Evolutionary conservation across 2,113 vertebrate species (phyloP).

Genomic region (Melanocharis versteri): DNA sequence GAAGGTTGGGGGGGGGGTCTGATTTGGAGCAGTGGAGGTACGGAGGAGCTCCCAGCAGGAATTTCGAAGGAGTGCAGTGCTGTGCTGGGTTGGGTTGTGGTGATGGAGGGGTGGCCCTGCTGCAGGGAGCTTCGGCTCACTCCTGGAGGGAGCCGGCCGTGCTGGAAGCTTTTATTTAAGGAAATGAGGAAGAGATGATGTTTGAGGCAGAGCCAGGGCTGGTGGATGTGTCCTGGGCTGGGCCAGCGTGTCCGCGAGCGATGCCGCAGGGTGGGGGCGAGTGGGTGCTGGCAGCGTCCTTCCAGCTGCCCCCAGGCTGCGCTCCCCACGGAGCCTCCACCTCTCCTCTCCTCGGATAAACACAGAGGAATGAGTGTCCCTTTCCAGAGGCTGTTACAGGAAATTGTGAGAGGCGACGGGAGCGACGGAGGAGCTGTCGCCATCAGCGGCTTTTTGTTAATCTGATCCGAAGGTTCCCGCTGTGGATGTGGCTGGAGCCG

Average conservation of each 20-base stretch:
- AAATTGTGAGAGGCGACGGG: neutral
- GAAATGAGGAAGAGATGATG: neutral
- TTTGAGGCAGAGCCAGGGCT: neutral
- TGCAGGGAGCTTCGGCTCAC: neutral
- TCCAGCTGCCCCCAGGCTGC: neutral
- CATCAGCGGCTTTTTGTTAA: neutral
- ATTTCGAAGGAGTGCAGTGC: neutral
- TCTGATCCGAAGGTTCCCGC: neutral
- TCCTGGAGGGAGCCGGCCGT: rapidly evolving
- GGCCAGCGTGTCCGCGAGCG: rapidly evolving
- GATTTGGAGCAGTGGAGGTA: rapidly evolving
- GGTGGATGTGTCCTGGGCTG: neutral
- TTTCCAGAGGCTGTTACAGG: neutral
- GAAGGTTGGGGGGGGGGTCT: neutral
- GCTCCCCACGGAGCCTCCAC: neutral
- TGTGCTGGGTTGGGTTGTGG: no score
- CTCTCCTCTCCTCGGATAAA: neutral
- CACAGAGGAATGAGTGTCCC: rapidly evolving
- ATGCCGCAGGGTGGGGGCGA: rapidly evolving
- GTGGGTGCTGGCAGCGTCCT: neutral
- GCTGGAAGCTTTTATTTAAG: neutral
- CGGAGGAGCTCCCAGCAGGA: neutral
- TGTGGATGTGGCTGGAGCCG: neutral
- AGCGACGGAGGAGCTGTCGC: neutral
- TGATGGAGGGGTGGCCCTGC: neutral